Evolutionary conservation across 2,888 invertebrate genomes (phyloP).

Genomic region (Lumbricus terrestris): DNA sequence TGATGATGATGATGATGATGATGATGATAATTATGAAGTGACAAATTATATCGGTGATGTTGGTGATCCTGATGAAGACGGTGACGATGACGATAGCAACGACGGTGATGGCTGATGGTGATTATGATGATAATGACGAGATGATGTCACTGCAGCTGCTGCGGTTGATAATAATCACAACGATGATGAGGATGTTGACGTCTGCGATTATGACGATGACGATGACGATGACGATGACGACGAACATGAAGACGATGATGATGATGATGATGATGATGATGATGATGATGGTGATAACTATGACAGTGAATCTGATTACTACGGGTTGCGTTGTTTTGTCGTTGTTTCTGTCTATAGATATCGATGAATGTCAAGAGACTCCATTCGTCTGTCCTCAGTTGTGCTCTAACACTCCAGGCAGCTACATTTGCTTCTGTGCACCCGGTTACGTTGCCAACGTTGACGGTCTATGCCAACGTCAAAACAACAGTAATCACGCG

Average conservation of each 20-base stretch:
- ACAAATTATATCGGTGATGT: too few species aligned
- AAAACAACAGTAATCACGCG: constrained; percentile 65
- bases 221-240: not conserved
- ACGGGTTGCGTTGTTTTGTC: not conserved
- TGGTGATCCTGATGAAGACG: too few species aligned
- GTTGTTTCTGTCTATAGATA: constrained; percentile 43
- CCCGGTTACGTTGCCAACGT: constrained; percentile 82
- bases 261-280: not conserved
- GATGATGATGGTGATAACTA: not conserved
- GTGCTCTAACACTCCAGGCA: constrained; percentile 92
- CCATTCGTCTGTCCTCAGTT: constrained; percentile 89
- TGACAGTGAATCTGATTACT: not conserved
- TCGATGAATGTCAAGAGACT: constrained; percentile 65
- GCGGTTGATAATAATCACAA: not conserved
- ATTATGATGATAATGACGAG: not conserved
- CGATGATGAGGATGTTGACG: not conserved
- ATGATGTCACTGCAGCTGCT: not conserved
- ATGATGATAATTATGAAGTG: too few species aligned
- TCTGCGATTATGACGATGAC: too few species aligned
- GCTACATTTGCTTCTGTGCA: constrained; percentile 92
- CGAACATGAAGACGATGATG: not conserved
- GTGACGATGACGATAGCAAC: too few species aligned
- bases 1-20: not conserved
- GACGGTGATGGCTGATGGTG: not conserved
- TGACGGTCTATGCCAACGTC: constrained; percentile 77